phyloP scores from a whole-genome alignment of 2,888 invertebrate genomes.

The Perizoma flavofasciatum region DNA sequence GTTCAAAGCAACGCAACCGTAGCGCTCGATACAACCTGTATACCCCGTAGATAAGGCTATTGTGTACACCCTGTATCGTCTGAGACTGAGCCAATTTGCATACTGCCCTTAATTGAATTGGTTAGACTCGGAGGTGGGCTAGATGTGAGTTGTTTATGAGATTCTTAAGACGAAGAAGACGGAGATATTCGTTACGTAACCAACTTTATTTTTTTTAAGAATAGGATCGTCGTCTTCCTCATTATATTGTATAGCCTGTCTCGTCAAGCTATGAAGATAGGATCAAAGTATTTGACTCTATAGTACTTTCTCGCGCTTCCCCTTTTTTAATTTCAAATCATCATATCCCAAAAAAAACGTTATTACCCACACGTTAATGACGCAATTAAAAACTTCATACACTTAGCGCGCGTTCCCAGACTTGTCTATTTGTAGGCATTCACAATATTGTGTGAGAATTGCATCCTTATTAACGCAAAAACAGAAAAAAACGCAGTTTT shows the following conservation, averaged over 20 bases:
- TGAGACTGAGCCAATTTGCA: slow-evolving; percentile 56
- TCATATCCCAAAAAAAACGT: slow-evolving; percentile 26
- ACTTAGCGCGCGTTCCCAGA: slow-evolving; percentile 25
- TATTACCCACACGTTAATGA: slow-evolving; percentile 32
- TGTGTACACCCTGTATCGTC: slow-evolving; percentile 37
- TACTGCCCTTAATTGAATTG: slow-evolving; percentile 58
- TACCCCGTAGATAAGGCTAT: slow-evolving; percentile 27
- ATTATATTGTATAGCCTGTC: too few species aligned
- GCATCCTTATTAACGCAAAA: background rate
- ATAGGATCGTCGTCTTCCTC: too few species aligned
- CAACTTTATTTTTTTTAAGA: too few species aligned
- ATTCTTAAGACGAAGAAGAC: background rate
- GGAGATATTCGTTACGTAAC: background rate
- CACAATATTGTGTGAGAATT: slow-evolving; percentile 16
- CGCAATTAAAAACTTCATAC: slow-evolving; percentile 43
- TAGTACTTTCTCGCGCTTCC: too few species aligned
- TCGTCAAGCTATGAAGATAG: too few species aligned
- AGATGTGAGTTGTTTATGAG: slow-evolving; percentile 26
- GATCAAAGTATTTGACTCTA: too few species aligned
- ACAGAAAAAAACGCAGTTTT: too few species aligned
- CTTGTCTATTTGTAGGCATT: slow-evolving; percentile 19
- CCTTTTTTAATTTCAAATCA: background rate
- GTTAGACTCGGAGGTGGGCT: slow-evolving; percentile 36
- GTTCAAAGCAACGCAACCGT: slow-evolving; percentile 28
- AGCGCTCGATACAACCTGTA: slow-evolving; percentile 27